Percentiles rank a stretch among this genome's conserved stretches.
Conservation (phyloP, 2,797 vertebrate species). For the Parotocinclus haroldoi region DNA sequence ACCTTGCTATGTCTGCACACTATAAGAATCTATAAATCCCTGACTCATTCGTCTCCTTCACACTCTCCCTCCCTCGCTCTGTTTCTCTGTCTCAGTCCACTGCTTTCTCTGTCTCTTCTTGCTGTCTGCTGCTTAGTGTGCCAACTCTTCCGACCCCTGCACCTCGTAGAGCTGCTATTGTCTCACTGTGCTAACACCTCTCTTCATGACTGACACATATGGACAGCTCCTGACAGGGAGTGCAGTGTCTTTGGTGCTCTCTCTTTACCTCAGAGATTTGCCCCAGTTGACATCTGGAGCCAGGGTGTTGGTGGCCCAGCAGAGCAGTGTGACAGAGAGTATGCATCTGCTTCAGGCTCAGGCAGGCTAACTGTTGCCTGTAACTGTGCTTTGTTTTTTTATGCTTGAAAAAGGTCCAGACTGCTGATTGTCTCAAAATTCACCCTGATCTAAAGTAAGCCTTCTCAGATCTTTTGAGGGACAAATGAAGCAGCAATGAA, state of each 20-base stretch:
- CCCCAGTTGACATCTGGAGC: conserved; percentile 27
- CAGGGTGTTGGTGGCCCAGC: conserved; percentile 16
- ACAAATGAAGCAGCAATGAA: no score
- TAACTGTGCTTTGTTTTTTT: conserved; percentile 53
- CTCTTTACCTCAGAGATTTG: conserved; percentile 7
- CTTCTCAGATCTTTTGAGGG: no score
- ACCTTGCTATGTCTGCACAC: conserved; percentile 37
- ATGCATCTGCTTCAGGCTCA: conserved; percentile 10
- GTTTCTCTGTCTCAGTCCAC: conserved; percentile 38
- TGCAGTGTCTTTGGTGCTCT: conserved; percentile 22
- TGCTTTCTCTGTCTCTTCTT: conserved; percentile 43
- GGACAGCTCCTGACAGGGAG: conserved; percentile 28
- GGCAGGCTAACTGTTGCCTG: conserved; percentile 54
- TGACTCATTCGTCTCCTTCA: conserved; percentile 47
- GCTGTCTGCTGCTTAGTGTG: conserved; percentile 53
- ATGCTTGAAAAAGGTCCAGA: conserved; percentile 68
- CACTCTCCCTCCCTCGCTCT: conserved; percentile 48
- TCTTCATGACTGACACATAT: conserved; percentile 26
- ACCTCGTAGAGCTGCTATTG: conserved; percentile 13
- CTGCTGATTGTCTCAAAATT: conserved; percentile 44
- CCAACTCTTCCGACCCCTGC: conserved; percentile 17
- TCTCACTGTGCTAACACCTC: conserved; percentile 19
- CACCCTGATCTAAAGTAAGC: no score
- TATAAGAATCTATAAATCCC: conserved; percentile 40
- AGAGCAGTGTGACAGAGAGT: conserved; percentile 20